Base-by-base conservation (phyloP, 2,888 invertebrate species). In the Catocala nupta region DNA sequence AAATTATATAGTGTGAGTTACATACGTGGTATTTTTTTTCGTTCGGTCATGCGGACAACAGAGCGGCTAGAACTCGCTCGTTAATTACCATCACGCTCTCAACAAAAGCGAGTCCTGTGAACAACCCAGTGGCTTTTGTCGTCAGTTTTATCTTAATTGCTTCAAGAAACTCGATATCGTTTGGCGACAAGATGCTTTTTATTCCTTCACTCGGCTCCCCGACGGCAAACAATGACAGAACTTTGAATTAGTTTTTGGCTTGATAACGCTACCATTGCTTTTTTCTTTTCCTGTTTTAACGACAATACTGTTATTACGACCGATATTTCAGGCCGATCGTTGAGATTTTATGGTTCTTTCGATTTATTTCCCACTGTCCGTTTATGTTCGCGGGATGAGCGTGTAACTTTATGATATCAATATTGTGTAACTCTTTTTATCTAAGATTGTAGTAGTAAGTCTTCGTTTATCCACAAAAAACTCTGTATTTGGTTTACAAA, bases 101-200 rank as follows among this genome's bases (percentile, higher is more conserved):
- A 83, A 88, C 88, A 90, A 89, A 83, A 81, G 80, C 76, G 75
- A 67, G 55, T 77, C 77, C 71, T 68, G 70, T 80, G 79, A 72
- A 79, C 82, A 73, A 86, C 85, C 83, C 84, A 80, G 81, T 82
- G 85, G 85, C 88, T 84, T 90, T 91, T 90, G 91, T 90, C 88
- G 82, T 84, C 86, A 86, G 89, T 89, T 91, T 92, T 92, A 92
- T 92, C 92, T 91, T 92, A 93, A 93, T 92, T 91, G 91, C 91
- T 92, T 91, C 85, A 88, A 90, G 92, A 91, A 93, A 92, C 90
- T 92, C 90, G 88, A 91, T 92, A 91, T 90, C 92, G 90, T 89
- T 91, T 85, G 87, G 87, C 88, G 90, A 92, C 91, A 92, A 90
- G 90, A 90, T 90, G 90, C 88, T 92, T 92, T 92, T 92, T 91